Conservation (phyloP, 2,113 vertebrate genomes). For the Rhadina sibilatrix region DNA sequence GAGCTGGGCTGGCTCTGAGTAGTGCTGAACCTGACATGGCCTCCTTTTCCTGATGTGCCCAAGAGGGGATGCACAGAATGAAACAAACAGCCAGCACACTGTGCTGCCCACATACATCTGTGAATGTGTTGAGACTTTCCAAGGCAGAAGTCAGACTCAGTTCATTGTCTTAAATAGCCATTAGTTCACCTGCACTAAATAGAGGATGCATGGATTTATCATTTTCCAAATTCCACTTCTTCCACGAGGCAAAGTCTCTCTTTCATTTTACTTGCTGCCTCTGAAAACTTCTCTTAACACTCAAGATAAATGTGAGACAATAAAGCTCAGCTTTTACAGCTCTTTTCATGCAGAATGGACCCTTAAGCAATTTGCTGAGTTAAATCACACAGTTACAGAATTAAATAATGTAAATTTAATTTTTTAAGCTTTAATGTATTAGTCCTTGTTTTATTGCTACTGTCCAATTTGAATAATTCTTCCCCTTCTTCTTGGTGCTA, state of each 20-base stretch:
- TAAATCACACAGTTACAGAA: constrained; percentile 46
- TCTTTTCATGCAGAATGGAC: constrained; percentile 16
- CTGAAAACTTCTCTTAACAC: constrained; percentile 17
- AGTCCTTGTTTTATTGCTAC: constrained; percentile 39
- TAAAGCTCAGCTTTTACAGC: constrained; percentile 42
- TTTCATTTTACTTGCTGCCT: not conserved
- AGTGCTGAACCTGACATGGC: not conserved
- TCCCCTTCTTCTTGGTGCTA: not conserved
- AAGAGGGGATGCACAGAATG: not conserved
- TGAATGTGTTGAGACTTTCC: not conserved
- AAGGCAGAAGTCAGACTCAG: not conserved
- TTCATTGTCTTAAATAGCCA: not conserved
- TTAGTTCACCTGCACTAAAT: not conserved
- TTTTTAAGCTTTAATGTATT: constrained; percentile 32
- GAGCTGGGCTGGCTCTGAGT: not conserved
- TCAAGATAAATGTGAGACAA: constrained; percentile 43
- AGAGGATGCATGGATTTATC: not conserved
- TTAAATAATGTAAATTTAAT: constrained; percentile 56
- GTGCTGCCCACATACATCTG: not conserved
- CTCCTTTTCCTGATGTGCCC: not conserved
- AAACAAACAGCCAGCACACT: not conserved
- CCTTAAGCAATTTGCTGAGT: constrained; percentile 18
- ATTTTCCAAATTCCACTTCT: not conserved
- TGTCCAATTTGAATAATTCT: constrained; percentile 29
- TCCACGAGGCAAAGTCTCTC: not conserved